phyloP scores from a whole-genome alignment of 2,888 invertebrate genomes.

The Diloba caeruleocephala region DNA sequence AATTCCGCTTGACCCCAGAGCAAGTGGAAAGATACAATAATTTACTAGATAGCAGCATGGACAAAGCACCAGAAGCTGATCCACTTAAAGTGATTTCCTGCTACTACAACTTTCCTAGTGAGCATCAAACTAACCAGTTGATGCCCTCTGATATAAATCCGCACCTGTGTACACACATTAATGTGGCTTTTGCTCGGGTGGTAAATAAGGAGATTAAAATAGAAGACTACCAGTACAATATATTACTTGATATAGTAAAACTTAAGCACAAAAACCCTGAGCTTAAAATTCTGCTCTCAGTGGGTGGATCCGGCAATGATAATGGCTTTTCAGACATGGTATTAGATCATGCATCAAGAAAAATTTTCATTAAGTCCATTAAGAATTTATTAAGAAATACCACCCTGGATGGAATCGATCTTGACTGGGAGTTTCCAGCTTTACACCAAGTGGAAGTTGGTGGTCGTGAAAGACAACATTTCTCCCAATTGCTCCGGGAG shows the following conservation, averaged over 20 bases:
- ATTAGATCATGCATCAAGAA: constrained; percentile 91
- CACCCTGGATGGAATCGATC: constrained; percentile 92
- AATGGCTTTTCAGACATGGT: constrained; percentile 93
- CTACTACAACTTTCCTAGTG: constrained; percentile 91
- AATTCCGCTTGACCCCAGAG: too few species aligned
- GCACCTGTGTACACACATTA: constrained; percentile 94
- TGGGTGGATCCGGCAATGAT: constrained; percentile 90
- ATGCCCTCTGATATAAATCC: constrained; percentile 90
- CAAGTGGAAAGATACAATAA: too few species aligned
- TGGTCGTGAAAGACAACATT: constrained; percentile 91
- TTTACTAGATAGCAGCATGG: constrained; percentile 1
- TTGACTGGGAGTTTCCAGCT: constrained; percentile 97
- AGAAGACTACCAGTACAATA: constrained; percentile 72
- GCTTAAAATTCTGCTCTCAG: constrained; percentile 93
- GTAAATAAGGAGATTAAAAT: constrained; percentile 90
- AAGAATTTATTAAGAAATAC: constrained; percentile 86
- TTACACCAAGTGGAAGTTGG: constrained; percentile 67
- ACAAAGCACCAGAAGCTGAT: neutral
- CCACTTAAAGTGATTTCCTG: constrained; percentile 85
- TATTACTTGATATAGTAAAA: constrained; percentile 78
- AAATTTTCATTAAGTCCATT: constrained; percentile 89
- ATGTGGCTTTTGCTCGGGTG: constrained; percentile 92
- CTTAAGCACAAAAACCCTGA: constrained; percentile 90
- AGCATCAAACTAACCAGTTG: constrained; percentile 69
- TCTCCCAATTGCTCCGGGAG: constrained; percentile 93